Evolutionary conservation across 2,888 invertebrate genomes (phyloP).

Genomic region (Caenorhabditis sp.): DNA sequence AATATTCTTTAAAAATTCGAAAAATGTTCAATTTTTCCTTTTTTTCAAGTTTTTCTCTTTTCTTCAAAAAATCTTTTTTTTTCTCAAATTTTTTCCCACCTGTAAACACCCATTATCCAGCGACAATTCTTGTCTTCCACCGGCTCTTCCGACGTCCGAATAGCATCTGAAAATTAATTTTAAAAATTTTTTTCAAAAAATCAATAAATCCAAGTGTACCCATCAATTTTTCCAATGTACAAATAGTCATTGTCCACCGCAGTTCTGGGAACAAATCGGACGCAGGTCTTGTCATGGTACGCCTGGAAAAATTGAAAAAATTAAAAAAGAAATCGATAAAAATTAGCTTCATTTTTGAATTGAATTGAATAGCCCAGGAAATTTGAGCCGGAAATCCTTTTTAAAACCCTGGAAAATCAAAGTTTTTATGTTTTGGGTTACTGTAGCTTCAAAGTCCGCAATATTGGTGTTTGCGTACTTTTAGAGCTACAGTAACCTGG

Average conservation of each 20-base stretch:
- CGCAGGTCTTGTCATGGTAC: constrained; percentile 81
- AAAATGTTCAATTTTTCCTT: background rate
- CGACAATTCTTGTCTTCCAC: constrained; percentile 82
- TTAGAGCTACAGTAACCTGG: too few relatives aligned
- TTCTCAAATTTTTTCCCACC: constrained; percentile 38
- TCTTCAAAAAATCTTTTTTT: background rate
- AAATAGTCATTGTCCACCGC: constrained; percentile 81
- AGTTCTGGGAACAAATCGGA: constrained; percentile 79
- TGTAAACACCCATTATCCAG: constrained; percentile 82
- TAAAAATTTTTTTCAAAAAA: background rate
- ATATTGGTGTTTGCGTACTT: background rate
- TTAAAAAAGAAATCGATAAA: too few relatives aligned
- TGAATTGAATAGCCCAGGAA: too few relatives aligned
- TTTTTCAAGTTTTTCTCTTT: too few relatives aligned
- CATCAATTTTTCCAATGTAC: constrained; percentile 83
- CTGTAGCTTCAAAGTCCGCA: too few relatives aligned
- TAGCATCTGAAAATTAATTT: constrained; percentile 78
- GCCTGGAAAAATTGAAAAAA: constrained; percentile 69
- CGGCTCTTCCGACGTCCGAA: constrained; percentile 83
- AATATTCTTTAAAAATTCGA: constrained; percentile 7
- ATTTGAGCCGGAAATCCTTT: background rate
- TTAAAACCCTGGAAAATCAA: constrained; percentile 21
- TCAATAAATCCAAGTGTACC: constrained; percentile 65
- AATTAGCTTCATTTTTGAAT: too few relatives aligned
- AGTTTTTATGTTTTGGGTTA: too few relatives aligned